Base-by-base conservation (phyloP, 2,113 vertebrate genomes). In the Poeciliopsis prolifica region DNA sequence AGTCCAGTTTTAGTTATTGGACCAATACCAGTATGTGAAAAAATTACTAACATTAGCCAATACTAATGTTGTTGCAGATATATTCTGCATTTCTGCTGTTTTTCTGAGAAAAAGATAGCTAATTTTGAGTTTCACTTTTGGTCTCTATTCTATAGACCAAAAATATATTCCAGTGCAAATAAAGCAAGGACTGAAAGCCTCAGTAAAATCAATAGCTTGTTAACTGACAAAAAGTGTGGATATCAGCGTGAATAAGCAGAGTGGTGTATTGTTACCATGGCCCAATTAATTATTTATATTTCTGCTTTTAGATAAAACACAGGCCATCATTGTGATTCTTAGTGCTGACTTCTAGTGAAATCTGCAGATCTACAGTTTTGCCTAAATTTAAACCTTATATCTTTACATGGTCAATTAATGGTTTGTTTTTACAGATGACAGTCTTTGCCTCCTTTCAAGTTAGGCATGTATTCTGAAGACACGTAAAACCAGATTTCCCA, bases 221-320 rank as follows among this genome's bases (percentile, higher is more conserved):
- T 62, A 51, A 31, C 9, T 68, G 37, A 33, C 19, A 61, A 76
- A 79, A 81, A 77, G 65, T 80, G 29, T 70, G 37, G 78, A 77
- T 61, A 72, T 61, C 40, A 72, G 74, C 35, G 68, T 79, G 75
- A 72, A 71, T 75, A 73, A 48, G 67, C 63, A 73, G 51, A 82
- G 72, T 70, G 48, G 63, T 75, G 75, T 62, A 77, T 80, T 84
- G 72, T 83, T 73, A 60, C 62, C 74, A 37, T 70, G 67, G 80
- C 77, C 44, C 28, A 40, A 91, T 93, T 79, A 88, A 92, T 90
- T 91, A 94, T 94, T 92, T 74, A 92, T 86, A 42, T 61, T 7
- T 77, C 75, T 82, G 79, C 90, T 92, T 92, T 92, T 81, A 93
- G 84, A 81, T 69, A 84, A 87, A 86, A 78, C 72, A 77, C 65